phyloP scores from a whole-genome alignment of 1,140 invertebrate species.

The Heliconius hermathena region DNA sequence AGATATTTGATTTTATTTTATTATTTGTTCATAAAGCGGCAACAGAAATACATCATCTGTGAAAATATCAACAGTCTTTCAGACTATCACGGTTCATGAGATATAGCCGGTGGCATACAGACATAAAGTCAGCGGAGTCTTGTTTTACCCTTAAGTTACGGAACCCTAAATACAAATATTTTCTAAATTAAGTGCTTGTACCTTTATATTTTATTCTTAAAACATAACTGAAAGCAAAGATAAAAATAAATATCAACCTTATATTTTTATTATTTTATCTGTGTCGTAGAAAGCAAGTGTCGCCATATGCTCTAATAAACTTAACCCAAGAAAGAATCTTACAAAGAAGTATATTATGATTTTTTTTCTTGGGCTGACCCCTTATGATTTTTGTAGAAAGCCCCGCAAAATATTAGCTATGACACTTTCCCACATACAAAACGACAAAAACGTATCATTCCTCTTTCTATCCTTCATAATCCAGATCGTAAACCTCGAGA shows the following conservation, averaged over 20 bases:
- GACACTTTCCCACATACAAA: neutral
- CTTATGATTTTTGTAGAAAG: neutral
- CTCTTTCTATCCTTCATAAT: constrained; percentile 5
- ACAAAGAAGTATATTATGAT: constrained; percentile 13
- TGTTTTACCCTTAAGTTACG: no score
- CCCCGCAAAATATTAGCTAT: constrained; percentile 10
- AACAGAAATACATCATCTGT: no score
- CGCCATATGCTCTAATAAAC: neutral
- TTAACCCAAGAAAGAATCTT: constrained; percentile 4
- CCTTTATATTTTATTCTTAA: neutral
- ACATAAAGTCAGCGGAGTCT: no score
- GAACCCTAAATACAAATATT: no score
- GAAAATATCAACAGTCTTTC: no score
- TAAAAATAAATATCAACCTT: neutral
- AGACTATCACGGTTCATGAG: no score
- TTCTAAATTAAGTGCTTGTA: no score
- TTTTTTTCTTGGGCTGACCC: neutral
- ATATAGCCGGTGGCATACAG: no score
- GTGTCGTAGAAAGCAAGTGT: neutral
- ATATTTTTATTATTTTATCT: neutral
- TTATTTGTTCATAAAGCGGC: no score
- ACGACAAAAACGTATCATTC: constrained; percentile 14
- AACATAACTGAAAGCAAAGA: neutral
- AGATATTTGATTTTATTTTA: no score
- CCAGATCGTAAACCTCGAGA: constrained; percentile 10